A percentile compares a stretch with the other conserved stretches of the same genome.
phyloP scores from a whole-genome alignment of 2,888 invertebrate genomes.

The Chesias legatella region DNA sequence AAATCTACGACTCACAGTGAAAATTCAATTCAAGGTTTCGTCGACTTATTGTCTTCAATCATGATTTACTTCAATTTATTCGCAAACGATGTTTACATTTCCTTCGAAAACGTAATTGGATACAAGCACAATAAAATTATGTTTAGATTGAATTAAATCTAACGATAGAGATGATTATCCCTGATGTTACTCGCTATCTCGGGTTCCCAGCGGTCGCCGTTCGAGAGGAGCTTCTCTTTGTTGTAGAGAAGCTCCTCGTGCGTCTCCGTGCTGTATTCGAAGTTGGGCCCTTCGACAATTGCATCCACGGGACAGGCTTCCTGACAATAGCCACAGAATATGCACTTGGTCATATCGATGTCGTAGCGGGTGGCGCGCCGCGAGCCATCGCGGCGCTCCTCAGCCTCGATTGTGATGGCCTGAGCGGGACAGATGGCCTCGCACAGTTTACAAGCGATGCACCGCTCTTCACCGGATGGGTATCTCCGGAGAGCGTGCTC shows the following conservation, averaged over 20 bases:
- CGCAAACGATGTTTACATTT: conserved; percentile 13
- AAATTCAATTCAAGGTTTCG: conserved; percentile 12
- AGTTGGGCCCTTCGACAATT: conserved; percentile 99
- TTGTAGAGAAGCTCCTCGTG: conserved; percentile 99
- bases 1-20: background rate
- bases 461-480: conserved; percentile 98
- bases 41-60: conserved; percentile 13
- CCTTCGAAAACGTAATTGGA: conserved; percentile 8
- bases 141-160: conserved; percentile 16
- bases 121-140: conserved; percentile 9
- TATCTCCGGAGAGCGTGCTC: conserved; percentile 98
- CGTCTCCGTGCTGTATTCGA: conserved; percentile 98
- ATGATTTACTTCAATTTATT: conserved; percentile 18
- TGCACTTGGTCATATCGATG: conserved; percentile 98
- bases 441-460: conserved; percentile 99
- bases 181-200: conserved; percentile 96
- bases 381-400: conserved; percentile 96
- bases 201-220: conserved; percentile 99
- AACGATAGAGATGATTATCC: conserved; percentile 66
- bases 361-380: conserved; percentile 98
- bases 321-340: conserved; percentile 99
- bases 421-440: conserved; percentile 99
- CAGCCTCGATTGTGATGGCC: conserved; percentile 99
- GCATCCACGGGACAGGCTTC: conserved; percentile 99
- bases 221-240: conserved; percentile 97